A percentile compares a stretch with the other conserved stretches of the same genome.
These are phyloP conservation scores for Anthopleura sola DNA, from an alignment of 64 coral and sea anemone species.

Conservation along the genomic window DNA sequence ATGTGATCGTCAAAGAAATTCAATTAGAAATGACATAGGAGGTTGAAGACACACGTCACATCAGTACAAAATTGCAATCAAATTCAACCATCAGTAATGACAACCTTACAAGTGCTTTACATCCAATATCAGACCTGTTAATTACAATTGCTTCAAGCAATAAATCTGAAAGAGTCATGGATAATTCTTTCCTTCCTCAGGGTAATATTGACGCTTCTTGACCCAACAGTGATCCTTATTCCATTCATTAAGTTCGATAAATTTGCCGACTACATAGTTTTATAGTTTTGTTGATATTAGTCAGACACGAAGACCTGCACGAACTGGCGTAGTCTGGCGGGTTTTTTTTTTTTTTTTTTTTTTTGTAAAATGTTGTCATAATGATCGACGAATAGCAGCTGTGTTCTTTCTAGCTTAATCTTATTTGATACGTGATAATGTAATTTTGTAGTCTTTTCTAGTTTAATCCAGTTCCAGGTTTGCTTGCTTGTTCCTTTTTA, in stretches of 20 bases:
- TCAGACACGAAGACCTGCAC: not conserved
- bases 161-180: not conserved
- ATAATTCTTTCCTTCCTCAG: not conserved
- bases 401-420: not conserved
- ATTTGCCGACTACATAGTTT: not conserved
- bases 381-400: not conserved
- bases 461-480: no score
- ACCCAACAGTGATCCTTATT: not conserved
- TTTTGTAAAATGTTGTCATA: no score
- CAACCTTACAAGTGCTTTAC: not conserved
- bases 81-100: not conserved
- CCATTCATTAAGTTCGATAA: not conserved
- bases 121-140: not conserved
- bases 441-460: no score
- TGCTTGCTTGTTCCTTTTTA: not conserved
- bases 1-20: not conserved
- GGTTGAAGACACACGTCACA: not conserved
- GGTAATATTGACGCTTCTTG: not conserved
- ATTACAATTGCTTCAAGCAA: not conserved
- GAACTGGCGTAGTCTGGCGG: not conserved
- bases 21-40: not conserved
- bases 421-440: no score
- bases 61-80: not conserved
- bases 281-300: not conserved
- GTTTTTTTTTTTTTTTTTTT: no score